These are phyloP conservation scores for Pocillopora verrucosa DNA, from an alignment of 64 coral and sea anemone genomes.

Conservation along the genomic window DNA sequence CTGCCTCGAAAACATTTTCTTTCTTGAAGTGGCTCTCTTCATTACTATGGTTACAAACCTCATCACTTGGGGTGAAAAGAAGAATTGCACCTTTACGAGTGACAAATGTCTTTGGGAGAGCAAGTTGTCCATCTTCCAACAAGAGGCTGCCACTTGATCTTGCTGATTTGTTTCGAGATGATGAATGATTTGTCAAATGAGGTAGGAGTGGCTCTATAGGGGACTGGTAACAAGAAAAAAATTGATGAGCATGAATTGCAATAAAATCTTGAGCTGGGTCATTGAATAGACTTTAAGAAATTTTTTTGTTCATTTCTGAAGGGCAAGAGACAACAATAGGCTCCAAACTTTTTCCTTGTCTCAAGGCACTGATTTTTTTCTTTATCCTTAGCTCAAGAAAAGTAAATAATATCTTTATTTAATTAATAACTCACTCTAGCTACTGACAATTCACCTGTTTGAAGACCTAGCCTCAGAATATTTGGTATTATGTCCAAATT, in stretches of 20 bases:
- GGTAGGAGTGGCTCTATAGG: conserved; percentile 43
- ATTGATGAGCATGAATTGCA: neutral
- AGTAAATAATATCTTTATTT: too few relatives aligned
- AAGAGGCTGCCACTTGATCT: conserved; percentile 40
- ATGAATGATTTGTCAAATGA: conserved; percentile 24
- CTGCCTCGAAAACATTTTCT: conserved; percentile 76
- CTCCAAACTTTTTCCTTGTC: too few relatives aligned
- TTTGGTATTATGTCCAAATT: too few relatives aligned
- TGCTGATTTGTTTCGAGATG: conserved; percentile 3
- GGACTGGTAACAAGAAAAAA: conserved; percentile 13
- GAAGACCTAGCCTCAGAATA: too few relatives aligned
- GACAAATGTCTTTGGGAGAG: conserved; percentile 84
- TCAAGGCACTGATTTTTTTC: too few relatives aligned
- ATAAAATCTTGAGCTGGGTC: too few relatives aligned
- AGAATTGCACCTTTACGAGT: conserved; percentile 88
- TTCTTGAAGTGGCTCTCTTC: neutral
- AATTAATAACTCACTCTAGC: too few relatives aligned
- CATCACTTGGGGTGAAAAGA: conserved; percentile 82
- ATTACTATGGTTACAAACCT: conserved; percentile 39
- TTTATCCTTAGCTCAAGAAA: too few relatives aligned
- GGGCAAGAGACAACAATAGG: too few relatives aligned
- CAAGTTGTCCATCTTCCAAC: conserved; percentile 72
- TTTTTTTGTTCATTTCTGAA: too few relatives aligned
- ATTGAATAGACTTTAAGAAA: too few relatives aligned
- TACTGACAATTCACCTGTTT: too few relatives aligned